These are phyloP conservation scores for Charadrius vociferus DNA, from an alignment of 2,113 vertebrate species.

Conservation along the genomic window DNA sequence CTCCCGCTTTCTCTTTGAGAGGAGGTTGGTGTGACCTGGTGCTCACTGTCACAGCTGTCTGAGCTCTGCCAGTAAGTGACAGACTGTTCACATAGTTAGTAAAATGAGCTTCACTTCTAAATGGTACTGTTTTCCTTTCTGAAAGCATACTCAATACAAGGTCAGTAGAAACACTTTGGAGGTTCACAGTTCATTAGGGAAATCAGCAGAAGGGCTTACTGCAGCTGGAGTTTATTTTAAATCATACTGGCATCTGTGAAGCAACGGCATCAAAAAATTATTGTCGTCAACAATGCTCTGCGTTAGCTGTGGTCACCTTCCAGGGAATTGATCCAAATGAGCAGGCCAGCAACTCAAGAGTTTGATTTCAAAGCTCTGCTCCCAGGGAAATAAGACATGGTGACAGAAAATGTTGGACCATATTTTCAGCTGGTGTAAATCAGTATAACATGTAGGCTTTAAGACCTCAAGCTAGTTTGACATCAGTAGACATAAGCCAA, in stretches of 20 bases:
- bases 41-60: constrained; percentile 3
- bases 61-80: constrained; percentile 43
- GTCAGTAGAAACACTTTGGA: constrained; percentile 64
- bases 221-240: constrained; percentile 69
- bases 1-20: not conserved
- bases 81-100: constrained; percentile 34
- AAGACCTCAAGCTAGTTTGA: not conserved
- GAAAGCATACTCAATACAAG: constrained; percentile 60
- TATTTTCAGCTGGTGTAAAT: not conserved
- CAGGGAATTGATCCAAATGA: constrained; percentile 23
- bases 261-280: not conserved
- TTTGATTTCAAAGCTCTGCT: not conserved
- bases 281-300: constrained; percentile 43
- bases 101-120: constrained; percentile 58
- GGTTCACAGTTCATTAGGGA: constrained; percentile 74
- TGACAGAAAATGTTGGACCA: not conserved
- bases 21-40: not conserved
- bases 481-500: not conserved
- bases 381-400: not conserved
- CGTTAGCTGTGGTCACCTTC: constrained; percentile 40
- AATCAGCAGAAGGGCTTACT: constrained; percentile 62
- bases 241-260: constrained; percentile 64
- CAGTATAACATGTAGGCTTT: not conserved
- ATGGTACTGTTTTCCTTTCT: constrained; percentile 10
- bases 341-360: not conserved